phyloP scores from a whole-genome alignment of 1,140 invertebrate genomes.

The Dendrolimus punctatus region DNA sequence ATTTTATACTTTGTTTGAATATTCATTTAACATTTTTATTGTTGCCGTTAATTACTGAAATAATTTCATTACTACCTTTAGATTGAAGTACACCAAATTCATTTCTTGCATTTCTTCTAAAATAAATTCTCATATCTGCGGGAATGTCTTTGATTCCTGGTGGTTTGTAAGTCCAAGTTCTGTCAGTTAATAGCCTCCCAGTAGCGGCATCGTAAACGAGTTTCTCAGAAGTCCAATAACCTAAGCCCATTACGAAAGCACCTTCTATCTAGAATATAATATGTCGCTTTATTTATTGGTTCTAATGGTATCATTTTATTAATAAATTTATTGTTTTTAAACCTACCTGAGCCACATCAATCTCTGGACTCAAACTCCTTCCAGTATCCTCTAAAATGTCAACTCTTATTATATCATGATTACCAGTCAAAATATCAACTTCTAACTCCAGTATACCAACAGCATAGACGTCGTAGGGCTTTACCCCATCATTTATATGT shows the following conservation, averaged over 20 bases:
- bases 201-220: constrained; percentile 76
- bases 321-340: too few relatives aligned
- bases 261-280: constrained; percentile 77
- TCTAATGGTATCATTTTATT: too few relatives aligned
- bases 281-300: too few relatives aligned
- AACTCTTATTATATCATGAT: constrained; percentile 77
- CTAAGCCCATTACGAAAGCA: constrained; percentile 89
- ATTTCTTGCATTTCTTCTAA: constrained; percentile 80
- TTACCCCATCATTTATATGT: constrained; percentile 48
- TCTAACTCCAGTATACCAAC: constrained; percentile 79
- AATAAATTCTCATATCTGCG: constrained; percentile 84
- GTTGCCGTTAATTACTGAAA: too few relatives aligned
- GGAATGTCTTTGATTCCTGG: constrained; percentile 57
- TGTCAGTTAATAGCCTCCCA: constrained; percentile 79
- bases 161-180: constrained; percentile 90
- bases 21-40: too few relatives aligned
- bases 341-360: constrained; percentile 86
- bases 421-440: constrained; percentile 86
- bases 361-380: constrained; percentile 81
- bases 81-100: constrained; percentile 80
- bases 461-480: constrained; percentile 76
- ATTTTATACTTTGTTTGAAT: too few relatives aligned
- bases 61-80: constrained; percentile 74
- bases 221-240: constrained; percentile 85
- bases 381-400: constrained; percentile 88